phyloP scores from a whole-genome alignment of 2,113 vertebrate species.

The Bos indicus region DNA sequence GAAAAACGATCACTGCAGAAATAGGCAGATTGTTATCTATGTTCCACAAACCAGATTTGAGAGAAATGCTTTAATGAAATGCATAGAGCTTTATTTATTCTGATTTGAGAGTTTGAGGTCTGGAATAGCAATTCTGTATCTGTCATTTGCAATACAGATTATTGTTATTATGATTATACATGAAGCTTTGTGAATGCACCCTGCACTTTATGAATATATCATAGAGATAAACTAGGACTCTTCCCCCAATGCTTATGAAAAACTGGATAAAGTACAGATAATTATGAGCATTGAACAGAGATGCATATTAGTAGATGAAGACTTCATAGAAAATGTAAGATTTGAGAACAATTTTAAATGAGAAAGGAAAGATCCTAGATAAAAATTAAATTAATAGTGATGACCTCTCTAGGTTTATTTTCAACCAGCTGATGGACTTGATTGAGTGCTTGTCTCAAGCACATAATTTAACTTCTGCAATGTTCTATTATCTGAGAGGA shows the following conservation, averaged over 20 bases:
- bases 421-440: conserved; percentile 25
- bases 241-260: not conserved
- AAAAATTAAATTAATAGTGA: conserved; percentile 47
- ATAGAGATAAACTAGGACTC: not conserved
- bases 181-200: conserved; percentile 35
- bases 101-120: conserved; percentile 49
- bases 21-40: conserved; percentile 50
- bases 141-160: conserved; percentile 55
- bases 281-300: conserved; percentile 32
- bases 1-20: conserved; percentile 45
- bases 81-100: conserved; percentile 42
- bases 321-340: conserved; percentile 34
- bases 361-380: conserved; percentile 17
- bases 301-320: conserved; percentile 28
- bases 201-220: conserved; percentile 33
- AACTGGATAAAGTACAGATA: conserved; percentile 25
- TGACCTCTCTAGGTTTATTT: conserved; percentile 22
- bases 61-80: conserved; percentile 61
- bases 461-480: conserved; percentile 43
- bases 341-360: conserved; percentile 43
- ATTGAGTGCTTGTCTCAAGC: conserved; percentile 24
- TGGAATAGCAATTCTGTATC: conserved; percentile 36
- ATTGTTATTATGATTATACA: conserved; percentile 52
- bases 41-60: conserved; percentile 27
- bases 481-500: conserved; percentile 23